Conservation (phyloP, 2,113 vertebrate genomes). For the Oreotragus oreotragus region DNA sequence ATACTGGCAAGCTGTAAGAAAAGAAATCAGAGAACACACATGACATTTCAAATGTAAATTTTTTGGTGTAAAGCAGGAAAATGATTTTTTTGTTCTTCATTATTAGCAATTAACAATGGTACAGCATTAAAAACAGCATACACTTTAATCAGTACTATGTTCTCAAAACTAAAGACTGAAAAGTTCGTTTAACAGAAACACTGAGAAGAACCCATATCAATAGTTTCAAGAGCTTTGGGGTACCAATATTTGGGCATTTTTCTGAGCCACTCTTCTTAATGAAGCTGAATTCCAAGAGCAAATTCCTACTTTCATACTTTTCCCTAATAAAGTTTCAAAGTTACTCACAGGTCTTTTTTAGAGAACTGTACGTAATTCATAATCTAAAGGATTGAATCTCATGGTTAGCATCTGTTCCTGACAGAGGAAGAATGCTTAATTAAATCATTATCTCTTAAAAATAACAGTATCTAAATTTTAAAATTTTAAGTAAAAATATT, state of each 20-base stretch:
- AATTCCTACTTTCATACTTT: conserved; percentile 33
- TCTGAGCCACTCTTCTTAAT: conserved; percentile 45
- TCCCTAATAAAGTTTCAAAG: conserved; percentile 28
- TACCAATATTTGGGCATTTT: conserved; percentile 38
- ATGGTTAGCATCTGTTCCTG: not conserved
- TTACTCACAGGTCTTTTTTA: not conserved
- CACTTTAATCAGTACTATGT: conserved; percentile 61
- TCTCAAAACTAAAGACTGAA: conserved; percentile 74
- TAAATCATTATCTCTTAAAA: conserved; percentile 31
- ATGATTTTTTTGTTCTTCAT: conserved; percentile 71
- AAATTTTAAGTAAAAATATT: conserved; percentile 1
- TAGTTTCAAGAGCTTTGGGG: conserved; percentile 33
- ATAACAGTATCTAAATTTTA: not conserved
- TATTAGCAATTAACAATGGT: conserved; percentile 67
- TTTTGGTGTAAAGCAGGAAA: conserved; percentile 78
- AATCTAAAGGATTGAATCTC: conserved; percentile 21
- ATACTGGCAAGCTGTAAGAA: conserved; percentile 86
- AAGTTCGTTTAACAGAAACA: conserved; percentile 45
- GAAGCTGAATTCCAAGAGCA: conserved; percentile 29
- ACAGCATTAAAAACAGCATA: conserved; percentile 71
- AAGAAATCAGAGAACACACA: conserved; percentile 83
- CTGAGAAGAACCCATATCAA: conserved; percentile 30
- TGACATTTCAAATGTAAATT: conserved; percentile 76
- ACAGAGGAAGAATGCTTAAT: conserved; percentile 15
- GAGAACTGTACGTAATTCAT: conserved; percentile 10